Base-by-base conservation (phyloP, 1,140 invertebrate species). In the Artemia franciscana region DNA sequence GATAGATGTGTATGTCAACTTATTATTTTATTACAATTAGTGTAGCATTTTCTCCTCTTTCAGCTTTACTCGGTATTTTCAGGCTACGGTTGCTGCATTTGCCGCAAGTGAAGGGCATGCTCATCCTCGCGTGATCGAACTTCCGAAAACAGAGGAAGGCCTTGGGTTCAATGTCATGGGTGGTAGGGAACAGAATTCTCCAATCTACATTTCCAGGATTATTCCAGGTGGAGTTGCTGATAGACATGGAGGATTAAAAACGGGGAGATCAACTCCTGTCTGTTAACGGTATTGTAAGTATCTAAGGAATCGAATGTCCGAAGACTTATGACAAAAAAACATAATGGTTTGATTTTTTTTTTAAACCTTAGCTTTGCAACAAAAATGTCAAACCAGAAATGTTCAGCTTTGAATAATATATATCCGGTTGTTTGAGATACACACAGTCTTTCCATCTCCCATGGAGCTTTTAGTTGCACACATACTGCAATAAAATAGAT, bases 161-260 rank as follows among this genome's bases (percentile, higher is more conserved):
- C 78, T 99, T 23, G 96, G 96, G 2, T 99, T 99, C 71, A 99
- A 99, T 77, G 94, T 99, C 7, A 97, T 96, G 91, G 95, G 94
- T 59, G 94, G 95, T 4, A 91, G 93, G 71, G 95, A 99, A 73
- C 95, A 99, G 74, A 98, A 98, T 74, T 98, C 94, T 0, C 95
- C 96, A 0, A 98, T 99, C 76, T 99, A 98, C 72, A 98, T 99
- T 68, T 98, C 93, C 0, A 79, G 94, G 70, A 98, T 99, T 68
- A 98, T 98, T 68, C 94, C 93, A 57, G 93, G 92, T 24, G 95
- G 95, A 23, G 91, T 98, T 3, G 95, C 95, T 18, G 94, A 98
- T 74, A 79, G 91, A 63, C 91, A 98, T 72, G 94, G 93, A 39
- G 93, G 93, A 5, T 77, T 99, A 9, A 98, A 98, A 75, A 76